phyloP scores from a whole-genome alignment of 92 coral and sea anemone species.

The Montipora capitata region DNA sequence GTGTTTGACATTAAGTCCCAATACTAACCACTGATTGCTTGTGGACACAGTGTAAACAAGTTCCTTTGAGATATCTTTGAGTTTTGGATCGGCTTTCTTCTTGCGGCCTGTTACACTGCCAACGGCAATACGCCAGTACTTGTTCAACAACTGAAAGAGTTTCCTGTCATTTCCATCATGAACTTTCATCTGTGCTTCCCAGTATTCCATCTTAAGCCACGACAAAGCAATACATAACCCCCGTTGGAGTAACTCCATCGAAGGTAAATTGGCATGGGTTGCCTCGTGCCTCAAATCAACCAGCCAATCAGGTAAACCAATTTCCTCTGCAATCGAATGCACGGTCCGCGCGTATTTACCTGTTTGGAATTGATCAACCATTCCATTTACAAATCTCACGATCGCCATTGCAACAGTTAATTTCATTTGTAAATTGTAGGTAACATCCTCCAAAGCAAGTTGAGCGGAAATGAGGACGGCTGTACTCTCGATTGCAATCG shows the following conservation, averaged over 20 bases:
- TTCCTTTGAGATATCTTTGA: slow-evolving; percentile 60
- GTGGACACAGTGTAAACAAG: slow-evolving; percentile 50
- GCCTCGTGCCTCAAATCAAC: slow-evolving; percentile 97
- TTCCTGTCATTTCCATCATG: slow-evolving; percentile 75
- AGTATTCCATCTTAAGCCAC: slow-evolving; percentile 90
- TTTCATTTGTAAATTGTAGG: slow-evolving; percentile 31
- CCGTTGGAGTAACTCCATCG: slow-evolving; percentile 82
- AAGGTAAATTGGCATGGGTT: slow-evolving; percentile 91
- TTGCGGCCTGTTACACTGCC: slow-evolving; percentile 53
- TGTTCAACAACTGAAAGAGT: slow-evolving; percentile 57
- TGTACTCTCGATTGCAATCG: slow-evolving; percentile 92
- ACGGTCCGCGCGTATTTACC: slow-evolving; percentile 79
- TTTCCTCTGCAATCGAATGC: slow-evolving; percentile 95
- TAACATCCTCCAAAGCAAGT: slow-evolving; percentile 35
- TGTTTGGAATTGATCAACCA: slow-evolving; percentile 71
- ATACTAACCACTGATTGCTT: slow-evolving; percentile 84
- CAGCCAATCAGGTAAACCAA: slow-evolving; percentile 98
- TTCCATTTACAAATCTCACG: slow-evolving; percentile 93
- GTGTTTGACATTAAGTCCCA: background rate
- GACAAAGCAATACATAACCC: slow-evolving; percentile 82
- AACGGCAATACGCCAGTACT: slow-evolving; percentile 43
- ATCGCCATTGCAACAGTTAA: slow-evolving; percentile 91
- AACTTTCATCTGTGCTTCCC: slow-evolving; percentile 90
- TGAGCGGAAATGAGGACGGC: slow-evolving; percentile 83
- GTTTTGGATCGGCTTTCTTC: slow-evolving; percentile 37